Conservation (phyloP, 2,888 invertebrate genomes). For the Xanthostigma xanthostigma region DNA sequence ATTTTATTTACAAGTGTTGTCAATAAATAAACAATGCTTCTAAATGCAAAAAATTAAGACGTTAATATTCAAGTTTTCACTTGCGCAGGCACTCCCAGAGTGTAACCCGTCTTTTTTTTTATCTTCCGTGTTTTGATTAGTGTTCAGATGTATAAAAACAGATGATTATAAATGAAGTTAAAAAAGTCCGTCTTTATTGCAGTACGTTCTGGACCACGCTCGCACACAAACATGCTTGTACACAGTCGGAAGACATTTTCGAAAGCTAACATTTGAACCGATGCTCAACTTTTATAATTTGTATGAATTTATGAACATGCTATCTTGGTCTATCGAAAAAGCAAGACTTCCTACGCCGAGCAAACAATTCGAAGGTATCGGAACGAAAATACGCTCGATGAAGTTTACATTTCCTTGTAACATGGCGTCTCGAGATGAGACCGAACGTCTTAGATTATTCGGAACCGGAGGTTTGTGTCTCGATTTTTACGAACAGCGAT, state of each 20-base stretch:
- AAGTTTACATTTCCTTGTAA: conserved; percentile 64
- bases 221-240: conserved; percentile 55
- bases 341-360: conserved; percentile 18
- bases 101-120: no score
- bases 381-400: conserved; percentile 39
- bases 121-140: no score
- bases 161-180: no score
- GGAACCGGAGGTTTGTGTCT: conserved; percentile 52
- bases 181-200: conserved; percentile 21
- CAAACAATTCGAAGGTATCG: conserved; percentile 31
- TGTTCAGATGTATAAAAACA: no score
- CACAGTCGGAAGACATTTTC: conserved; percentile 48
- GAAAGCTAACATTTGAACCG: conserved; percentile 52
- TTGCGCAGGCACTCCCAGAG: no score
- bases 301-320: conserved; percentile 69
- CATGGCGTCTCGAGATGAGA: conserved; percentile 46
- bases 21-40: no score
- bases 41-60: no score
- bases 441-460: conserved; percentile 46
- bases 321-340: conserved; percentile 57
- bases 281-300: conserved; percentile 67
- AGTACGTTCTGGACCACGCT: conserved; percentile 58
- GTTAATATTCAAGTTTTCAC: no score
- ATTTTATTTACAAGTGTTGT: no score
- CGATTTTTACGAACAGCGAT: background rate